Conservation (phyloP, 1,140 invertebrate genomes). For the Anastrepha obliqua region DNA sequence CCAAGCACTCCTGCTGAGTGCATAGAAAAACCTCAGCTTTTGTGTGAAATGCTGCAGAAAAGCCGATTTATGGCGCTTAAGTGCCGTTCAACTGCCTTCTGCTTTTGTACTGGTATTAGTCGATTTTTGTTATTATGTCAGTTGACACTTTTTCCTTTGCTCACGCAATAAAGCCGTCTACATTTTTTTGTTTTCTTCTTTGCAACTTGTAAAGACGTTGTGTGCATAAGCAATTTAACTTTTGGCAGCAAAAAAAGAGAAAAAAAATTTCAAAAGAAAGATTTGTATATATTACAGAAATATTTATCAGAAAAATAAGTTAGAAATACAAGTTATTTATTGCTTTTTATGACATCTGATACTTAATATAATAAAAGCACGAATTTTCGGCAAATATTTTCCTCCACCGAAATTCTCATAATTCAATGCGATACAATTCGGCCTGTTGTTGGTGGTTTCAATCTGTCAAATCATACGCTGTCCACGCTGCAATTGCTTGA, state of each 20-base stretch:
- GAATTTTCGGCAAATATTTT: too few relatives aligned
- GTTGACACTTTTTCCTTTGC: background rate
- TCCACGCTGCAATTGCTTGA: too few relatives aligned
- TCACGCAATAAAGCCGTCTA: background rate
- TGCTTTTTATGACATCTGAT: too few relatives aligned
- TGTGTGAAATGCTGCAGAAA: background rate
- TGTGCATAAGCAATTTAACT: background rate
- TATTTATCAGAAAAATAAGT: too few relatives aligned
- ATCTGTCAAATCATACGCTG: too few relatives aligned
- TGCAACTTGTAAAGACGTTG: background rate
- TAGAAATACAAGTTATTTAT: too few relatives aligned
- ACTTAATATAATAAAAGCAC: too few relatives aligned
- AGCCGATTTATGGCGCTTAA: conserved; percentile 27
- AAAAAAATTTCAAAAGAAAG: too few relatives aligned
- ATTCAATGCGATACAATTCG: too few relatives aligned
- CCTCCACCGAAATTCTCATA: too few relatives aligned
- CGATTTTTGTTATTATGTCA: conserved; percentile 19
- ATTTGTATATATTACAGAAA: background rate
- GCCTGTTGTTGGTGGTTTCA: too few relatives aligned
- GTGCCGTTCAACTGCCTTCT: background rate
- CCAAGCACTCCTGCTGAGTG: background rate
- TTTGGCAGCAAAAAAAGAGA: background rate
- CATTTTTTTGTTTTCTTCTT: background rate
- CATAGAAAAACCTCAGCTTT: background rate
- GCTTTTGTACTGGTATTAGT: background rate